Evolutionary conservation across 1,140 invertebrate genomes (phyloP), one percentile per base, ranked within the genome.

Genomic region (Contarinia nasturtii): DNA sequence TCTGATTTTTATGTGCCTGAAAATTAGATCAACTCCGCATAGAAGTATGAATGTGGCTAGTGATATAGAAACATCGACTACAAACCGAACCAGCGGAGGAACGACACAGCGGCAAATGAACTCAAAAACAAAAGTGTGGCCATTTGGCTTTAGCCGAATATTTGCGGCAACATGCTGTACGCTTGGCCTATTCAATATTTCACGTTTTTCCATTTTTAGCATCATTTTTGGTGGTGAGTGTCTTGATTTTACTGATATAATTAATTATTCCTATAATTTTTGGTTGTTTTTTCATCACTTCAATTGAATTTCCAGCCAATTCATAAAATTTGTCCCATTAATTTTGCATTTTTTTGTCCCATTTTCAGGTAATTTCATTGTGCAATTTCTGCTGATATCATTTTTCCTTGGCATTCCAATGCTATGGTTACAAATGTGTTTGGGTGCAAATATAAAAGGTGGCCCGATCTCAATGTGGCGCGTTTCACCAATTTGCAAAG

Each of bases 381-480:
- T 91, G 54, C 87, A 93, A 68, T 93, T 91, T 65, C 65, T 88
- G 43, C 67, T 92, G 52, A 68, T 92, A 49, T 86, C 87, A 1
- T 57, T 89, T 33, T 56, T 88, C 33, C 74, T 91, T 57, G 88
- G 89, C 41, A 79, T 92, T 54, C 89, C 89, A 8, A 60, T 92
- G 41, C 75, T 90, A 47, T 86, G 84, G 33, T 71, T 92, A 42
- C 82, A 89, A 59, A 74, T 88, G 59, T 83, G 83, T 50, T 66
- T 91, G 36, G 89, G 89, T 3, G 83, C 89, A 61, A 79, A 85
- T 57, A 66, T 91, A 36, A 75, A 77, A n/a, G 74, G 82, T 0
- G 87, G 87, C 0, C 79, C 83, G 3, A 74, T 92, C 27, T 84
- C 89, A 52, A 90, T 92, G 86, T 93, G 88, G 87, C 78, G 73